A percentile compares a stretch with the other conserved stretches of the same genome.
Evolutionary conservation across 2,888 invertebrate species (phyloP).

Genomic region (Lasioglossum calceatum): DNA sequence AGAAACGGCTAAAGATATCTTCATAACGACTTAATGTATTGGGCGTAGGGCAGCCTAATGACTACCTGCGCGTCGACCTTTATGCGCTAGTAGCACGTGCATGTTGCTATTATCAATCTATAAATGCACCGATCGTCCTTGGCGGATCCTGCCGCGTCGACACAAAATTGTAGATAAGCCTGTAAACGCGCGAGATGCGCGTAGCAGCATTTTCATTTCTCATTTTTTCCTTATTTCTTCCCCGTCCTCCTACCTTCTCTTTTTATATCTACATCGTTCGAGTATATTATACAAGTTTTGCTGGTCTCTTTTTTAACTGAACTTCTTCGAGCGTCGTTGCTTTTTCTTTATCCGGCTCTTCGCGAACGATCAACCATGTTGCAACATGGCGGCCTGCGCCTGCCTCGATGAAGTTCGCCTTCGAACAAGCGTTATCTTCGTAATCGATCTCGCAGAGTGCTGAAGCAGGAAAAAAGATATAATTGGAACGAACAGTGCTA

Average conservation of each 20-base stretch:
- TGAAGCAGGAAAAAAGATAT: neutral
- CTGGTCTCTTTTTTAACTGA: neutral
- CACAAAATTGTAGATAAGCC: conserved; percentile 40
- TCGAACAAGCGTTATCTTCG: neutral
- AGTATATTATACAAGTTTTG: neutral
- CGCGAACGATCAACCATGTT: neutral
- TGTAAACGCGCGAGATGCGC: conserved; percentile 30
- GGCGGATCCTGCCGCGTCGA: conserved; percentile 15
- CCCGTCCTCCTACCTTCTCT: neutral
- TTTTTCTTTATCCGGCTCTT: neutral
- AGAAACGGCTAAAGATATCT: conserved; percentile 77
- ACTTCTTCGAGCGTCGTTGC: neutral
- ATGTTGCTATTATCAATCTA: conserved; percentile 65
- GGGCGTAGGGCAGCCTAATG: conserved; percentile 77
- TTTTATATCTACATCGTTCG: neutral
- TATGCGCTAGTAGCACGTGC: conserved; percentile 64
- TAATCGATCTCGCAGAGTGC: neutral
- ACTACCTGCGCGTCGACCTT: conserved; percentile 74
- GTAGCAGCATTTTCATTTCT: conserved; percentile 16
- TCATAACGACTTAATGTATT: conserved; percentile 79
- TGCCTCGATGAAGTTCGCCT: conserved; percentile 14
- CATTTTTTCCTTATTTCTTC: neutral
- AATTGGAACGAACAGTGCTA: conserved; percentile 15
- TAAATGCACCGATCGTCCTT: conserved; percentile 60
- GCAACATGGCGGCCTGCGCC: conserved; percentile 12